Base-by-base conservation (phyloP, 1,140 invertebrate genomes). In the Plectus sambesii region DNA sequence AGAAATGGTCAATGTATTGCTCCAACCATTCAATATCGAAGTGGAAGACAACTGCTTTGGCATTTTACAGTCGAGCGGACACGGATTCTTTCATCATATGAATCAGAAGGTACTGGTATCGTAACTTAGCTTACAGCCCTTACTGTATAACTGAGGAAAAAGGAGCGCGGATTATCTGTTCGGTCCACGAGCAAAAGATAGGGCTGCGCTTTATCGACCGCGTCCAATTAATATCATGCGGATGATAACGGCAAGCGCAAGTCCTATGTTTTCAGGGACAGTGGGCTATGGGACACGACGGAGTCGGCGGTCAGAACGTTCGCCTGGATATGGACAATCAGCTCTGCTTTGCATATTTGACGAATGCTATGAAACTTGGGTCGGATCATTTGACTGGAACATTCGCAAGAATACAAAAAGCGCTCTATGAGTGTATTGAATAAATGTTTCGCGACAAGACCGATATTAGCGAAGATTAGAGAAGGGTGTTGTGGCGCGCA, bases 201-300 rank as follows among this genome's bases (percentile, higher is more conserved):
- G n/a, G n/a, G n/a, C n/a, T n/a, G n/a, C n/a, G n/a, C 42, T 40
- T 40, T 45, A n/a, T 45, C 12, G 4, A 25, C 6, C 45, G 12
- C 22, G 30, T 33, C 42, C 8, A 9, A 8, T 8, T n/a, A 44
- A n/a, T 8, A 44, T 47, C 22, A 40, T 5, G 38, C n/a, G n/a
- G n/a, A n/a, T n/a, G n/a, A n/a, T n/a, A n/a, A n/a, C n/a, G n/a
- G n/a, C n/a, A n/a, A n/a, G n/a, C n/a, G n/a, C n/a, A n/a, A n/a
- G n/a, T n/a, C n/a, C n/a, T n/a, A n/a, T 6, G 24, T 9, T 38
- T 55, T 25, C 43, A 55, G 52, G 54, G 47, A 25, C 39, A 49
- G 51, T 56, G 54, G 54, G 42, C 56, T 15, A 55, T 55, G 20
- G 54, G 54, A 3, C 53, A 56, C 26, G 49, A 39, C 2, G 54